Conservation (phyloP, 2,113 vertebrate species). For the Chitala chitala region DNA sequence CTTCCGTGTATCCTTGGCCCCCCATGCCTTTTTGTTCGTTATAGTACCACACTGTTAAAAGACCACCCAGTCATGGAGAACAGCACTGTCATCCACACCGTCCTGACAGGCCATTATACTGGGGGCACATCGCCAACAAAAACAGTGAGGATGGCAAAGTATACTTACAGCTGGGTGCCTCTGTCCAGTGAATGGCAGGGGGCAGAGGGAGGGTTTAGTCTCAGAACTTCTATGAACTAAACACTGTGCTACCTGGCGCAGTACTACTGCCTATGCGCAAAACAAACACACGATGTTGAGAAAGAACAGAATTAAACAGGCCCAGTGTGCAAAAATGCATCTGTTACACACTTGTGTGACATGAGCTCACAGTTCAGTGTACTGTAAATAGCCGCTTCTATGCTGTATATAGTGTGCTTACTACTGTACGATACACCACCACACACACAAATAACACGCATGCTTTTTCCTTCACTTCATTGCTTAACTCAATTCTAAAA, state of each 20-base stretch:
- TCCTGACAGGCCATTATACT: conserved; percentile 2
- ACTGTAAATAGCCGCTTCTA: conserved; percentile 11
- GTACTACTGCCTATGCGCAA: conserved; percentile 9
- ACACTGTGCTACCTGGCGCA: not conserved
- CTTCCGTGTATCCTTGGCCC: not conserved
- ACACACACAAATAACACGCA: not conserved
- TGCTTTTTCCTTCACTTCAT: not conserved
- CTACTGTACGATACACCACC: not conserved
- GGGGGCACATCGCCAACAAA: not conserved
- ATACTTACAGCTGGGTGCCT: not conserved
- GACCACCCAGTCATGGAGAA: conserved; percentile 19
- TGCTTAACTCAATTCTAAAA: not conserved
- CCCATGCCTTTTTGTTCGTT: not conserved
- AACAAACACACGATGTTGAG: conserved; percentile 7
- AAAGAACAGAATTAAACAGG: not conserved
- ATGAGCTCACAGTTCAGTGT: conserved; percentile 16
- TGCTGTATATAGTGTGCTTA: conserved; percentile 10
- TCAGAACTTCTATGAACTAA: conserved; percentile 8
- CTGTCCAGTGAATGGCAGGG: conserved; percentile 4
- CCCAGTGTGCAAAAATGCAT: not conserved
- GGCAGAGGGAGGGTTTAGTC: not conserved
- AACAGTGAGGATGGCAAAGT: not conserved
- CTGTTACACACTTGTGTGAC: not conserved
- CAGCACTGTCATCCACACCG: not conserved
- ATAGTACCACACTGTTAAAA: not conserved